Percentiles rank a stretch among this genome's conserved stretches.
Conservation (phyloP, 2,113 vertebrate species). For the Megaleporinus macrocephalus region DNA sequence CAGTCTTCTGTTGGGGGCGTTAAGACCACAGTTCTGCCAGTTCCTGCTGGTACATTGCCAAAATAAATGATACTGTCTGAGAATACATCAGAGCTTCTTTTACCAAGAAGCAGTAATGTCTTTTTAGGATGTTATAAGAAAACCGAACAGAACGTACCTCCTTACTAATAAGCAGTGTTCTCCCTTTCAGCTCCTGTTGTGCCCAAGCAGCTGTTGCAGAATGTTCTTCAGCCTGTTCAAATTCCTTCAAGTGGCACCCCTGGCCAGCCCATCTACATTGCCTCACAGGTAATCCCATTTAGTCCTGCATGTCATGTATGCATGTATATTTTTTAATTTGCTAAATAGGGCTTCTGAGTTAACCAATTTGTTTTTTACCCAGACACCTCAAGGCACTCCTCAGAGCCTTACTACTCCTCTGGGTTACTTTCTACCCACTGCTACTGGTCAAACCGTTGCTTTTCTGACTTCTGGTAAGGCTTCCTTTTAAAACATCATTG, state of each 20-base stretch:
- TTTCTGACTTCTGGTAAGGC: slow-evolving; percentile 77
- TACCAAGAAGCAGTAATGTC: too few relatives aligned
- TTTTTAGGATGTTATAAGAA: neutral
- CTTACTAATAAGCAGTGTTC: neutral
- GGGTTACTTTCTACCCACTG: slow-evolving; percentile 82
- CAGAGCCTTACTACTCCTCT: slow-evolving; percentile 76
- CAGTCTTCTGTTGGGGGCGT: slow-evolving; percentile 59
- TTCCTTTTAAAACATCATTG: neutral
- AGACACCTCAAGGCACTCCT: neutral
- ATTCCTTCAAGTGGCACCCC: slow-evolving; percentile 65
- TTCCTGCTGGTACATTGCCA: slow-evolving; percentile 32
- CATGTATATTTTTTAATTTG: too few relatives aligned
- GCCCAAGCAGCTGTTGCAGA: slow-evolving; percentile 41
- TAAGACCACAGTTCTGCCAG: slow-evolving; percentile 51
- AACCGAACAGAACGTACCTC: neutral
- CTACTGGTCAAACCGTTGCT: slow-evolving; percentile 84
- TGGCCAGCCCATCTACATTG: slow-evolving; percentile 83
- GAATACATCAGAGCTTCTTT: neutral
- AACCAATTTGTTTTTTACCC: neutral
- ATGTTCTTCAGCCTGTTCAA: slow-evolving; percentile 62
- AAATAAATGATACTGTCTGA: neutral
- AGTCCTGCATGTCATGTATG: slow-evolving; percentile 20
- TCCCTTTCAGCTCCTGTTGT: slow-evolving; percentile 31
- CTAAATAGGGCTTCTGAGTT: too few relatives aligned
- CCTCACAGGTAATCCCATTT: slow-evolving; percentile 77